Evolutionary conservation across 2,797 vertebrate genomes (phyloP).

Genomic region (Tarsius wallacei): DNA sequence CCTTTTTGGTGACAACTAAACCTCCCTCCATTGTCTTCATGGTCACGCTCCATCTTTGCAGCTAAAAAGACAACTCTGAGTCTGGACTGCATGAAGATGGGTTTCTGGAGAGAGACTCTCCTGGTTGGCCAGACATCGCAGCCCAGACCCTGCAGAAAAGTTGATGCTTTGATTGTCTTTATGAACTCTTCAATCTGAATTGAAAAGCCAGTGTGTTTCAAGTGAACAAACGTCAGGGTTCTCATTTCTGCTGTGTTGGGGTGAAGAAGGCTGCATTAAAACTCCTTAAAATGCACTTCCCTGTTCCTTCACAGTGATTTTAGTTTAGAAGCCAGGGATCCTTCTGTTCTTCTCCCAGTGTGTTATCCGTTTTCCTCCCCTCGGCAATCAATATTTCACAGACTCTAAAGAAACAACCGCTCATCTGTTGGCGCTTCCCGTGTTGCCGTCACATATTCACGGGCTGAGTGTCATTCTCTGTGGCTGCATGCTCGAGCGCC

Average conservation of each 20-base stretch:
- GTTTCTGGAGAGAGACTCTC: conserved; percentile 50
- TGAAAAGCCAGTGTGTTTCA: conserved; percentile 36
- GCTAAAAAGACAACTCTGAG: conserved; percentile 76
- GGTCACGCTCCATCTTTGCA: conserved; percentile 72
- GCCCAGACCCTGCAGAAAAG: background rate
- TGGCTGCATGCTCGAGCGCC: background rate
- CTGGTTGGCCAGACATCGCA: background rate
- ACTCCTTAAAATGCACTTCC: conserved; percentile 31
- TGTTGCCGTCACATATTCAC: background rate
- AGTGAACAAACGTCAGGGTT: conserved; percentile 1
- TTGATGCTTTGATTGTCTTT: conserved; percentile 67
- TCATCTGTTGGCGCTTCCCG: conserved; percentile 67
- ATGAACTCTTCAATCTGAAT: conserved; percentile 64
- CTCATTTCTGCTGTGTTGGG: background rate
- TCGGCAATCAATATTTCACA: conserved; percentile 78
- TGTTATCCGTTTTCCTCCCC: background rate
- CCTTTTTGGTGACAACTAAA: conserved; percentile 76
- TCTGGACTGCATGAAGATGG: conserved; percentile 74
- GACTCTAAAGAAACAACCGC: conserved; percentile 67
- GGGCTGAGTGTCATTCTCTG: conserved; percentile 35
- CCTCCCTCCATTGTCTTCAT: conserved; percentile 72
- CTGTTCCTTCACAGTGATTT: conserved; percentile 71
- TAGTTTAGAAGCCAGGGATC: conserved; percentile 70
- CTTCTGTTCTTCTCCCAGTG: conserved; percentile 43
- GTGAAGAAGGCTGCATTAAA: conserved; percentile 62